Percentiles rank a stretch among this genome's conserved stretches.
Conservation (phyloP, 2,113 vertebrate genomes). For the Thamnaconus septentrionalis region DNA sequence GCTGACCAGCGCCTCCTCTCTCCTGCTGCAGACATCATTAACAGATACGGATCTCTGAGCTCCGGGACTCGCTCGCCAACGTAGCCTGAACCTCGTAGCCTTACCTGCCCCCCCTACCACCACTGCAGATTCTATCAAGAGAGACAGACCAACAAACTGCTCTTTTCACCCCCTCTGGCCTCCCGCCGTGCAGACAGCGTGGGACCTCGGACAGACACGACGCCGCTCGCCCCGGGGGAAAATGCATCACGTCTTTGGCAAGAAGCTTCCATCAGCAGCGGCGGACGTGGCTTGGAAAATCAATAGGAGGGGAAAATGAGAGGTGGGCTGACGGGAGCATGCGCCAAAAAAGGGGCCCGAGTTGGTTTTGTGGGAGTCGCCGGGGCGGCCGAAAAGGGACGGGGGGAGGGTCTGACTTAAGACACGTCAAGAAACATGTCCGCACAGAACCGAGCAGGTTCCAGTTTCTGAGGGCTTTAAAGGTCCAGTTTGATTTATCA, state of each 20-base stretch:
- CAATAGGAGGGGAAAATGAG: neutral
- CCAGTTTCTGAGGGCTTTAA: constrained; percentile 13
- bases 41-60: constrained; percentile 75
- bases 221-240: neutral
- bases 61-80: constrained; percentile 49
- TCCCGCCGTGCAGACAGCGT: constrained; percentile 36
- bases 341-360: neutral
- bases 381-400: neutral
- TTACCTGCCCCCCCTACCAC: constrained; percentile 33
- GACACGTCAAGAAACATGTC: neutral
- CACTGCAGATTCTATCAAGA: constrained; percentile 46
- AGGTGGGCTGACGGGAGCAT: neutral
- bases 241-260: constrained; percentile 40
- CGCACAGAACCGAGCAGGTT: constrained; percentile 7
- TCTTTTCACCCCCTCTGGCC: constrained; percentile 50
- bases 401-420: constrained; percentile 9
- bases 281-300: constrained; percentile 21
- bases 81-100: constrained; percentile 51
- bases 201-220: constrained; percentile 30
- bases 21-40: constrained; percentile 73
- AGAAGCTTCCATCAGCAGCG: too few species aligned
- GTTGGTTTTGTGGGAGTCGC: too few species aligned
- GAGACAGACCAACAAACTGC: constrained; percentile 33
- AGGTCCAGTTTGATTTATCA: too few species aligned
- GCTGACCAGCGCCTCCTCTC: constrained; percentile 31